Percentiles rank a stretch among this genome's conserved stretches.
Conservation (phyloP, 2,888 invertebrate genomes). For the Andrena minutula region DNA sequence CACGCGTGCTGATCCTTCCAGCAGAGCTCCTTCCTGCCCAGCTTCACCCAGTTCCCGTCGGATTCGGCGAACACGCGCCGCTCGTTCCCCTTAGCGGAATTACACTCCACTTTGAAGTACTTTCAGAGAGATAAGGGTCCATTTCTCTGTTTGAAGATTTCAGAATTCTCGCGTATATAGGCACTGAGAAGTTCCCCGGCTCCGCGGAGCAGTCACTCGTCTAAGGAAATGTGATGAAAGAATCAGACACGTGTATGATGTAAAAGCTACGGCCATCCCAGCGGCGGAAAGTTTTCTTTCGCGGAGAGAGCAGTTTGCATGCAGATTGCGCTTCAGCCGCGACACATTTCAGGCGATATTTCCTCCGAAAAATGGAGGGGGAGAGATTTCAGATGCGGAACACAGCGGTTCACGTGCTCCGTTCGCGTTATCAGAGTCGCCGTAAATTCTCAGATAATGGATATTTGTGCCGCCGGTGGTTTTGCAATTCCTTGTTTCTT, state of each 20-base stretch:
- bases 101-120: too few relatives aligned
- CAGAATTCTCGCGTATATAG: too few relatives aligned
- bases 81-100: too few relatives aligned
- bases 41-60: not conserved
- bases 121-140: too few relatives aligned
- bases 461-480: conserved; percentile 22
- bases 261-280: not conserved
- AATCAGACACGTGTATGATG: not conserved
- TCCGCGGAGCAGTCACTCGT: too few relatives aligned
- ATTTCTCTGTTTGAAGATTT: too few relatives aligned
- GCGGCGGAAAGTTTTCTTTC: conserved; percentile 2
- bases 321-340: conserved; percentile 8
- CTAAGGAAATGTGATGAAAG: not conserved
- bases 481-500: not conserved
- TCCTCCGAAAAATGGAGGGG: not conserved
- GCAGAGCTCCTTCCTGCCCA: too few relatives aligned
- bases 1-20: not conserved
- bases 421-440: conserved; percentile 11
- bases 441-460: conserved; percentile 31
- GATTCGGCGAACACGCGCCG: too few relatives aligned
- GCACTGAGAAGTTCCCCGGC: too few relatives aligned
- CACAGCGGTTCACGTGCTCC: conserved; percentile 10
- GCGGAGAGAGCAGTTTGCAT: not conserved
- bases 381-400: conserved; percentile 15
- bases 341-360: conserved; percentile 13